Base-by-base conservation (phyloP, 23 tunicate species). In the Halocynthia aurantium region DNA sequence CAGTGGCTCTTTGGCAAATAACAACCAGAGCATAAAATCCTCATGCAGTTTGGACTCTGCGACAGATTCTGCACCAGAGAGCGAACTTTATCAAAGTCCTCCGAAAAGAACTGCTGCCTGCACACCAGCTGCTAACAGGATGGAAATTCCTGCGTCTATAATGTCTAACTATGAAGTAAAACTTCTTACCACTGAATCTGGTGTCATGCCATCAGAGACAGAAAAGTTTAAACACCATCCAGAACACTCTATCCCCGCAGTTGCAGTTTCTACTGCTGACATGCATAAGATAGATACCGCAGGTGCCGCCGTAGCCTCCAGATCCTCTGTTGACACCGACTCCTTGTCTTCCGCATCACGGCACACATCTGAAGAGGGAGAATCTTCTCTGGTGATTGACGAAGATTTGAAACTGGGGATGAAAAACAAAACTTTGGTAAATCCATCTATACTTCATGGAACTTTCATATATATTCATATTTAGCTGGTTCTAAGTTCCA, bases 51-150 rank as follows among this genome's bases (percentile, higher is more conserved):
- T 22, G 8, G 95, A 88, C 58, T 88, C 95, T 10, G 95, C 95
- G 18, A 88, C 95, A 5, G 95, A 88, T 81, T 88, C 95, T 6
- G 95, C 95, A 8, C 83, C 95, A 7, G 95, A 88, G 56, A 78
- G 79, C 52, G 95, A 88, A 50, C 54, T 71, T 9, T 52, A 51
- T 51, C 76, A 71, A 71, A 71, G 56, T 71, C 56, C 76, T 9
- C 55, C 76, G 10, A 9, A 22, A 52, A 71, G 56, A 71, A 71
- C 56, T 10, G 76, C 56, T 1, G 56, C 76, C 8, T 54, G 56
- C 10, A 71, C 19, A 21, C 56, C 76, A 71, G 11, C 76, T 1
- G 13, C 50, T 10, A 52, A 4, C 0, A 17, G n/a, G n/a, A 60
- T 17, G 64, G 18, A 15, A 2, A 15, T 17, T 60, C 17, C 64